Evolutionary conservation across 2,113 vertebrate species (phyloP).

Genomic region (Regulus satrapa): DNA sequence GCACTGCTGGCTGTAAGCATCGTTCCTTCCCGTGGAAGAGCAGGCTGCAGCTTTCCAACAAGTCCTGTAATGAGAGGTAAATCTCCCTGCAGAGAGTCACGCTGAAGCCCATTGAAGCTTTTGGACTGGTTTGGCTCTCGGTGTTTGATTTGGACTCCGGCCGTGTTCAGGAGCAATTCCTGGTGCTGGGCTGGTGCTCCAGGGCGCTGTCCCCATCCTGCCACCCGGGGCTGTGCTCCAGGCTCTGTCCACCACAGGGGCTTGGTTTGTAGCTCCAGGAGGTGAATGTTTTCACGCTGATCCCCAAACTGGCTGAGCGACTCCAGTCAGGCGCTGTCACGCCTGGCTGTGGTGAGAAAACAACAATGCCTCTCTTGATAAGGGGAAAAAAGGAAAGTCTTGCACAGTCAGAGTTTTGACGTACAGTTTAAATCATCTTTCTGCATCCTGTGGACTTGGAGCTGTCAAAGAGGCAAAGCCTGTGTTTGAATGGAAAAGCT

Average conservation of each 20-base stretch:
- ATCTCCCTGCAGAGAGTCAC: not conserved
- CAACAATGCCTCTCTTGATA: slow-evolving; percentile 71
- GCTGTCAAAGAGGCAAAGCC: slow-evolving; percentile 72
- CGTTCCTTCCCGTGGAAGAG: not conserved
- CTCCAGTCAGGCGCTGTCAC: slow-evolving; percentile 69
- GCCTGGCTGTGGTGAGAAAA: slow-evolving; percentile 66
- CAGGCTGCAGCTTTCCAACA: not conserved
- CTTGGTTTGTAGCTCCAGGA: slow-evolving; percentile 31
- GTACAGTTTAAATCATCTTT: slow-evolving; percentile 72
- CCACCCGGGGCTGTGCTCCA: rapidly evolving
- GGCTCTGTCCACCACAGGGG: not conserved
- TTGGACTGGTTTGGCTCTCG: not conserved
- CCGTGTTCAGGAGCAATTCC: not conserved
- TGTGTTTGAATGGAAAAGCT: slow-evolving; percentile 65
- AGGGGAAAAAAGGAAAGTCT: slow-evolving; percentile 29
- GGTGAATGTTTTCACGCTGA: slow-evolving; percentile 51
- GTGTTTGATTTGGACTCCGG: not conserved
- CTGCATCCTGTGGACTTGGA: slow-evolving; percentile 70
- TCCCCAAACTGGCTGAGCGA: slow-evolving; percentile 60
- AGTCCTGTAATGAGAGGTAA: not conserved
- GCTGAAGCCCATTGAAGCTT: not conserved
- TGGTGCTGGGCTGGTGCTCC: not conserved
- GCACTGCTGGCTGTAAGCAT: not conserved
- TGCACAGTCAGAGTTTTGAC: slow-evolving; percentile 68
- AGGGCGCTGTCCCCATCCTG: not conserved